Evolutionary conservation across 2,113 vertebrate species (phyloP), one percentile per base, ranked within the genome.

Genomic region (Dasyornis broadbenti): DNA sequence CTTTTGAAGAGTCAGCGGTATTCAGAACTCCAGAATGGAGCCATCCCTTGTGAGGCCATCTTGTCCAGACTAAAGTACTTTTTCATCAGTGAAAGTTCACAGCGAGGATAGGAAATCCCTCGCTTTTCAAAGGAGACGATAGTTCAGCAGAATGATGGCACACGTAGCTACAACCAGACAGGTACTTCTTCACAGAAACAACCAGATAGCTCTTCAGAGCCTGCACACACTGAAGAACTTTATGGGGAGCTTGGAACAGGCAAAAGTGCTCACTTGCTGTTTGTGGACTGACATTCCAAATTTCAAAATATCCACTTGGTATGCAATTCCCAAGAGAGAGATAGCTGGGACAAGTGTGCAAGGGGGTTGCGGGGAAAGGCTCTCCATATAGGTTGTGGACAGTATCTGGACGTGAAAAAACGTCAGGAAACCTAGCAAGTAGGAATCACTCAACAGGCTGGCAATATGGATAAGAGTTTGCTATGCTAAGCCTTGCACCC

Each of bases 361-460:
- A 60, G n/a, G 4, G 1, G 7, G 5, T 21, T 39, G 13, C 0
- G 0, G 49, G 40, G 53, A 90, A 56, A 1, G 1, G 22, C 21
- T 88, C 4, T 1, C 28, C 61, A 66, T 56, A 18, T 0, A 2
- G 22, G 13, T 2, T 37, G 12, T 21, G 16, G 20, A 37, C 35
- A 81, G 35, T 39, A 61, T 21, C 42, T 73, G 42, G 23, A 50
- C 28, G 31, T 33, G 19, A 16, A 56, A 84, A 69, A 52, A 7
- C 1, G 33, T 14, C 23, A 61, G 35, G 50, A 89, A 89, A 75
- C 21, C 0, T 1, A 66, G 31, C 15, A 60, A 63, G 26, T 2
- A 33, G 13, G 17, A 56, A 40, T 68, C 61, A 60, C 22, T 53
- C 27, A 82, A 4, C 8, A 56, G 49, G 10, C 6, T 64, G 47